Base-by-base conservation (phyloP, 2,113 vertebrate species). In the Neofelis nebulosa region DNA sequence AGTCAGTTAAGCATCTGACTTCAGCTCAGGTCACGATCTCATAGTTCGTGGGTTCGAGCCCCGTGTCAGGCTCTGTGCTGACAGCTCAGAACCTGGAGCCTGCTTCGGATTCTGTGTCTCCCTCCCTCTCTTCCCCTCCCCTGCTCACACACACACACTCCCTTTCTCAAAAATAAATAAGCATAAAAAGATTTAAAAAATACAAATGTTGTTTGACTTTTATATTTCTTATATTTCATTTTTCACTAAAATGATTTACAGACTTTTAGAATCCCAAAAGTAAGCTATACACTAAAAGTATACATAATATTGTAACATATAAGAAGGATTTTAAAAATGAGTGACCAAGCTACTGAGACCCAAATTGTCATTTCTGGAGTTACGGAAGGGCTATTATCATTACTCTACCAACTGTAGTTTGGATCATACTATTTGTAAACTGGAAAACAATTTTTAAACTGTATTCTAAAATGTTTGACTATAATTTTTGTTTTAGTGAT, bases 181-280 rank as follows among this genome's bases (percentile, higher is more conserved):
- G 7, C 19, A 57, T 57, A 23, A 61, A 61, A 57, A 57, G 45
- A 57, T 21, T 4, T 2, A 57, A 21, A 57, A 21, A 21, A 57
- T 57, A 66, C 66, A 89, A 85, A 38, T 83, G 21, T 23, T 69
- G 63, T 50, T 88, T 91, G 57, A 92, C 12, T 85, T 86, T 96
- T 90, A 23, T 66, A 76, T 92, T 84, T 94, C 16, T 38, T 91
- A 15, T 57, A 55, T 66, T 89, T 94, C 38, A 76, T 69, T 82
- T 95, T 81, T 76, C 36, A 52, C 78, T 73, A 85, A 94, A 68
- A 83, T 89, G n/a, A 38, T 61, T 97, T 74, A 76, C 12, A 89
- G 9, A 45, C 10, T 81, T 76, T 82, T 16, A 95, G 71, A 88
- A 52, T 85, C 2, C 12, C n/a, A 5, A 88, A 80, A 81, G 18